Conservation (phyloP, 2,113 vertebrate species). For the Dromiciops gliroides region DNA sequence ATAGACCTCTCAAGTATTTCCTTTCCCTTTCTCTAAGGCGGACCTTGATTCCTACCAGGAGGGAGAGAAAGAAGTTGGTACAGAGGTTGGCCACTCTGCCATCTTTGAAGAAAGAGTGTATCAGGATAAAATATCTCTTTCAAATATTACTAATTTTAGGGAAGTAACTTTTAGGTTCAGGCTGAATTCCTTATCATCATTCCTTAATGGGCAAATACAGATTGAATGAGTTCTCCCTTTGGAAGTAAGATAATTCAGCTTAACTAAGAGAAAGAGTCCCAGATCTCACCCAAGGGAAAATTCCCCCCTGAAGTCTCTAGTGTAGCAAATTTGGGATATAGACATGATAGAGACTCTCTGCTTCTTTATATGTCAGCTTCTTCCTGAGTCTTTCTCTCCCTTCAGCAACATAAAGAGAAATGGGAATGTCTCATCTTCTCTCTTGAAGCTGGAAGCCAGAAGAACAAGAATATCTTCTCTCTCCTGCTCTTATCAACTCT, state of each 20-base stretch:
- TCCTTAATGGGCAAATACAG: not conserved
- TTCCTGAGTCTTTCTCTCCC: not conserved
- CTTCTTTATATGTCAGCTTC: not conserved
- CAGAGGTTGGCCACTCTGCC: no score
- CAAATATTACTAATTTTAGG: not conserved
- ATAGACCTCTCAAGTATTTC: not conserved
- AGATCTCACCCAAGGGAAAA: not conserved
- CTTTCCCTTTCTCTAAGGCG: not conserved
- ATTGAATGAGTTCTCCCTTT: not conserved
- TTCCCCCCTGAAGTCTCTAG: not conserved
- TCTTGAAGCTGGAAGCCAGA: not conserved
- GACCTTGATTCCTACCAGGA: not conserved
- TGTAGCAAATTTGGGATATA: not conserved
- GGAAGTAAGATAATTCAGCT: not conserved
- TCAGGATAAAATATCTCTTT: not conserved
- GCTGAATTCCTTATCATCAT: not conserved
- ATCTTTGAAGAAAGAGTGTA: not conserved
- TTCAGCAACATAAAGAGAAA: not conserved
- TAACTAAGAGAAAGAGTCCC: not conserved
- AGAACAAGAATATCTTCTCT: not conserved
- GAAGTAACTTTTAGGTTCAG: not conserved
- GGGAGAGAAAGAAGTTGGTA: not conserved
- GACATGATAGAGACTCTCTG: not conserved
- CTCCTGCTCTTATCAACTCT: not conserved
- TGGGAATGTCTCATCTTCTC: not conserved